A percentile compares a stretch with the other conserved stretches of the same genome.
These are phyloP conservation scores for Elysia crispata DNA, from an alignment of 2,888 invertebrate species.

Conservation along the genomic window DNA sequence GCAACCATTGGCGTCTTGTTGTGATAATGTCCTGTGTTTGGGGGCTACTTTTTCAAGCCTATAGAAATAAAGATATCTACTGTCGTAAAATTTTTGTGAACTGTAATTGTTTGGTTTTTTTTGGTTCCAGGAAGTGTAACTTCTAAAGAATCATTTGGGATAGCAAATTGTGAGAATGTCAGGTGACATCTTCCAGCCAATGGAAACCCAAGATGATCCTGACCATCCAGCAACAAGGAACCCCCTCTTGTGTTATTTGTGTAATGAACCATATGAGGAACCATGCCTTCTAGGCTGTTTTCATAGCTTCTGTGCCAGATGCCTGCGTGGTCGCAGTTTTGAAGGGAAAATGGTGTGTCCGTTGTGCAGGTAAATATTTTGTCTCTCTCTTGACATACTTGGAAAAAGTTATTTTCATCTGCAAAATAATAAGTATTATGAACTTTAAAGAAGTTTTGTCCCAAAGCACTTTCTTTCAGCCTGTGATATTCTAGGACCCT, in stretches of 20 bases:
- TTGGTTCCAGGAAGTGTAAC: background rate
- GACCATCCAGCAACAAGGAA: constrained; percentile 75
- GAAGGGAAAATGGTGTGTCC: constrained; percentile 84
- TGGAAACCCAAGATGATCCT: constrained; percentile 59
- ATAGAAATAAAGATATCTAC: no score
- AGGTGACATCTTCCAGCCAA: constrained; percentile 63
- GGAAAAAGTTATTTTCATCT: no score
- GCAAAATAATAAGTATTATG: no score
- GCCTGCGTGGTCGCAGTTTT: constrained; percentile 82
- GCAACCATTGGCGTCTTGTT: no score
- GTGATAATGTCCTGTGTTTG: no score
- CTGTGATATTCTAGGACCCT: no score
- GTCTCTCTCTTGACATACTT: no score
- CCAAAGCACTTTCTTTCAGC: no score
- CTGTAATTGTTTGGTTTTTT: no score
- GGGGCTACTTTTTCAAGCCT: no score
- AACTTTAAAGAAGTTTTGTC: no score
- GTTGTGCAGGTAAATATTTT: constrained; percentile 80
- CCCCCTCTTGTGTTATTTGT: constrained; percentile 84
- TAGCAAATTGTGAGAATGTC: constrained; percentile 56
- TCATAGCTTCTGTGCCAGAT: constrained; percentile 85
- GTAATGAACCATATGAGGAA: constrained; percentile 84
- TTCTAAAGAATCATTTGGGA: background rate
- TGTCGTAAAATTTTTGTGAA: no score
- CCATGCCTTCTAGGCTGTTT: constrained; percentile 85